Evolutionary conservation across 2,797 vertebrate genomes (phyloP).

Genomic region (Sebastes itinus): DNA sequence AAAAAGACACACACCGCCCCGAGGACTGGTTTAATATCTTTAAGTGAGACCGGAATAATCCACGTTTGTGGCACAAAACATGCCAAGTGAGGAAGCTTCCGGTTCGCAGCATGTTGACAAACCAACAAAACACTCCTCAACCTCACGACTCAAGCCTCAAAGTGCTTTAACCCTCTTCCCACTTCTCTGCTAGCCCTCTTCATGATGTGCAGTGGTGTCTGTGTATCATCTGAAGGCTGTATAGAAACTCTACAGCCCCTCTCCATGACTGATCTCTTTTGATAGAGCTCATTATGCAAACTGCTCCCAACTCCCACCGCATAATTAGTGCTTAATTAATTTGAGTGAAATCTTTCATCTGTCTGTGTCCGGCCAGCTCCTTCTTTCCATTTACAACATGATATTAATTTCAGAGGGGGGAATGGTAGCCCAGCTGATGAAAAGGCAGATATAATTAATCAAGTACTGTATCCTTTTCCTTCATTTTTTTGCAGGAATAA

Average conservation of each 20-base stretch:
- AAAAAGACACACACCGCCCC: slow-evolving; percentile 6
- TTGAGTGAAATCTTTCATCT: slow-evolving; percentile 95
- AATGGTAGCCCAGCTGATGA: slow-evolving; percentile 85
- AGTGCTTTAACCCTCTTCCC: slow-evolving; percentile 69
- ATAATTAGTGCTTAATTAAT: slow-evolving; percentile 95
- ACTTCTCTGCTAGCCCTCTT: slow-evolving; percentile 59
- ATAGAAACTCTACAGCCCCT: slow-evolving; percentile 73
- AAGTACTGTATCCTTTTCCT: slow-evolving; percentile 89
- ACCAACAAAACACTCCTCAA: slow-evolving; percentile 64
- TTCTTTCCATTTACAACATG: slow-evolving; percentile 94
- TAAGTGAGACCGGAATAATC: slow-evolving; percentile 44
- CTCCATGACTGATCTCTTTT: slow-evolving; percentile 83
- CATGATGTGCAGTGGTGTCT: slow-evolving; percentile 43
- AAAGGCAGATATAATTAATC: slow-evolving; percentile 94
- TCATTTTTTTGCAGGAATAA: slow-evolving; percentile 88
- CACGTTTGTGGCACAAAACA: slow-evolving; percentile 19
- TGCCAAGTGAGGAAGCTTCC: slow-evolving; percentile 28
- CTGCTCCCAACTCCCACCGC: slow-evolving; percentile 87
- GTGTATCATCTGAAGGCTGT: slow-evolving; percentile 69
- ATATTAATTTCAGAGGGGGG: slow-evolving; percentile 90
- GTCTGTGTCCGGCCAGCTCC: slow-evolving; percentile 90
- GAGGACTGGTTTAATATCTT: slow-evolving; percentile 49
- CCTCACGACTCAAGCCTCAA: slow-evolving; percentile 44
- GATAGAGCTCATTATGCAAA: slow-evolving; percentile 89
- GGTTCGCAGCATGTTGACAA: slow-evolving; percentile 52